Evolutionary conservation across 2,888 invertebrate genomes (phyloP).

Genomic region (Cheilosia scutellata): DNA sequence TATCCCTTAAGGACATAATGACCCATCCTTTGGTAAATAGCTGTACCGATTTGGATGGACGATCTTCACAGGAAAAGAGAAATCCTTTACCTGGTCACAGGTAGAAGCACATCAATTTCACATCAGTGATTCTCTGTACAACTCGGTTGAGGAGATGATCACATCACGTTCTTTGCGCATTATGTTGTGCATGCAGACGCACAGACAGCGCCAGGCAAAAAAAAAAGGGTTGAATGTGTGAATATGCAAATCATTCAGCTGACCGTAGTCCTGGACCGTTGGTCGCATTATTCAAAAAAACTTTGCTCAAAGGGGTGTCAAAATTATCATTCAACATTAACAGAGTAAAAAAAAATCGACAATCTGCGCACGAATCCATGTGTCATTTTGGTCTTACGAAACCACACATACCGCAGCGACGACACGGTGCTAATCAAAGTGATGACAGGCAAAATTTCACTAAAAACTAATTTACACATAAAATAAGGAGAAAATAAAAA

Average conservation of each 20-base stretch:
- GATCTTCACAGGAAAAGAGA: conserved; percentile 27
- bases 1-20: conserved; percentile 74
- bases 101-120: conserved; percentile 73
- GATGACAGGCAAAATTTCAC: conserved; percentile 60
- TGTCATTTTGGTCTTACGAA: conserved; percentile 27
- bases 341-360: neutral
- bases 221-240: conserved; percentile 57
- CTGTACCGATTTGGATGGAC: conserved; percentile 46
- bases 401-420: conserved; percentile 3
- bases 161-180: conserved; percentile 36
- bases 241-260: conserved; percentile 63
- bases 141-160: conserved; percentile 57
- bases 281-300: conserved; percentile 8
- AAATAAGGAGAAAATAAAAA: conserved; percentile 30
- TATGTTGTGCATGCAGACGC: conserved; percentile 12
- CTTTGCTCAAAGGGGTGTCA: conserved; percentile 35
- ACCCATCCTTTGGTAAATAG: conserved; percentile 60
- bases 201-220: conserved; percentile 14
- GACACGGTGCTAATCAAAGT: conserved; percentile 61
- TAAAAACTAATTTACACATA: conserved; percentile 67
- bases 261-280: conserved; percentile 46
- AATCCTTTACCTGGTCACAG: conserved; percentile 72
- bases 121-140: conserved; percentile 58
- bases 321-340: conserved; percentile 35
- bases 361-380: neutral